Evolutionary conservation across 1,140 invertebrate species (phyloP).

Genomic region (Sminthurinus signatus): DNA sequence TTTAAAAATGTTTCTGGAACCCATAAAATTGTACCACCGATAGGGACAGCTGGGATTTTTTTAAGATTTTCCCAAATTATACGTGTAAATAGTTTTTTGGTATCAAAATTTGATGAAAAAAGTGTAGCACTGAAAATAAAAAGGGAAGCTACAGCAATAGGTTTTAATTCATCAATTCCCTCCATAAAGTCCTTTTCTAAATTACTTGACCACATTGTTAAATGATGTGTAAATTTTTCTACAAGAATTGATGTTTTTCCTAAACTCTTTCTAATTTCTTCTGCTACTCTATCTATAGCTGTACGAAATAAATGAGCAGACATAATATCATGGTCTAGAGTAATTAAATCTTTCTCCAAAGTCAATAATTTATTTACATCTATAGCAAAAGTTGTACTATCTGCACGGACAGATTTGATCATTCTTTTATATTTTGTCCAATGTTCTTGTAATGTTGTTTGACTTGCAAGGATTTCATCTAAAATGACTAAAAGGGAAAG

Average conservation of each 20-base stretch:
- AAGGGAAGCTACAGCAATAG: conserved; percentile 38
- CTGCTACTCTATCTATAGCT: conserved; percentile 29
- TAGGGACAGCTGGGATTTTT: conserved; percentile 60
- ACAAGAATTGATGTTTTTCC: conserved; percentile 12
- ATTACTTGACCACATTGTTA: conserved; percentile 27
- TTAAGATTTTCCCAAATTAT: conserved; percentile 33
- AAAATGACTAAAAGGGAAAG: conserved; percentile 62
- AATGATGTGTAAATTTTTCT: conserved; percentile 25
- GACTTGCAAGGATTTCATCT: conserved; percentile 60
- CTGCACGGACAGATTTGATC: conserved; percentile 60
- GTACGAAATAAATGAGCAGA: conserved; percentile 60
- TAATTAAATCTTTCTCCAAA: conserved; percentile 60
- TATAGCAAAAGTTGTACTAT: conserved; percentile 55
- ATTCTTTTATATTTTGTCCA: conserved; percentile 64
- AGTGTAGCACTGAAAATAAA: conserved; percentile 22
- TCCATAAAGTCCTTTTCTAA: conserved; percentile 35
- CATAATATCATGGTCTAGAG: conserved; percentile 57
- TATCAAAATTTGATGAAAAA: conserved; percentile 25
- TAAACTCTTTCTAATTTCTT: conserved; percentile 16
- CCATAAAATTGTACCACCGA: conserved; percentile 71
- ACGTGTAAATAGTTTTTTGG: conserved; percentile 27
- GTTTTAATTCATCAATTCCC: conserved; percentile 31
- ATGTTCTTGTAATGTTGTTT: conserved; percentile 57
- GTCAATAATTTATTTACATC: conserved; percentile 53
- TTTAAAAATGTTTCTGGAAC: conserved; percentile 57